Percentiles rank a stretch among this genome's conserved stretches.
Conservation (phyloP, 2,797 vertebrate genomes). For the Furcifer pardalis region DNA sequence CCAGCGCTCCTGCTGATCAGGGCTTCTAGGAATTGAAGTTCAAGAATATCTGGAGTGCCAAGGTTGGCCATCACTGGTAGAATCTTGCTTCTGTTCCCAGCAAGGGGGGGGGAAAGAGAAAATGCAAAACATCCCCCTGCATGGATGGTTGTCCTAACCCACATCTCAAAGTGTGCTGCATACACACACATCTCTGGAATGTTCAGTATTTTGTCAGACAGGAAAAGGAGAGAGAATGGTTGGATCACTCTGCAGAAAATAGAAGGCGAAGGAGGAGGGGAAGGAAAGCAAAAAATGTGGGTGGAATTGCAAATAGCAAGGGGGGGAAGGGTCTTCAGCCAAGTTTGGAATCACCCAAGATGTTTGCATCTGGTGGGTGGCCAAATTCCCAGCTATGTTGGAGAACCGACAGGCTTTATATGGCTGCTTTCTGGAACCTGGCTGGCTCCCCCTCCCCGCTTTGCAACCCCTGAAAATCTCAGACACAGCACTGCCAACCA, state of each 20-base stretch:
- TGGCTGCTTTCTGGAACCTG: slow-evolving; percentile 4
- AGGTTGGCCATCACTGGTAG: too few relatives aligned
- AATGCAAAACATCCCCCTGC: neutral
- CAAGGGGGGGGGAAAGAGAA: too few relatives aligned
- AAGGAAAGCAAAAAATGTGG: neutral
- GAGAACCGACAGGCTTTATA: slow-evolving; percentile 21
- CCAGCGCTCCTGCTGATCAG: too few relatives aligned
- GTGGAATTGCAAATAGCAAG: slow-evolving; percentile 7
- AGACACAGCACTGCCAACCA: neutral
- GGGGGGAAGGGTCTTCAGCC: neutral
- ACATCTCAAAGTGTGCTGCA: neutral
- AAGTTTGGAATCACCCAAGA: neutral
- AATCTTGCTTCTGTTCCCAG: neutral
- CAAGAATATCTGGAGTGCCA: too few relatives aligned
- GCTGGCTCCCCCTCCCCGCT: neutral
- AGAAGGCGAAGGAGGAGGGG: neutral
- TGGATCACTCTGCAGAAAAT: slow-evolving; percentile 27
- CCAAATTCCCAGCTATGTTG: slow-evolving; percentile 28
- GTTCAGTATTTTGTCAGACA: slow-evolving; percentile 22
- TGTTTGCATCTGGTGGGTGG: neutral
- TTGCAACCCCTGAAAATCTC: neutral
- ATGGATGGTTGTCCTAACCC: neutral
- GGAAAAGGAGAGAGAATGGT: slow-evolving; percentile 20
- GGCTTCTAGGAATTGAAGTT: too few relatives aligned
- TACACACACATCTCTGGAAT: slow-evolving; percentile 19